Base-by-base conservation (phyloP, 2,797 vertebrate genomes). In the Pagetopsis macropterus region DNA sequence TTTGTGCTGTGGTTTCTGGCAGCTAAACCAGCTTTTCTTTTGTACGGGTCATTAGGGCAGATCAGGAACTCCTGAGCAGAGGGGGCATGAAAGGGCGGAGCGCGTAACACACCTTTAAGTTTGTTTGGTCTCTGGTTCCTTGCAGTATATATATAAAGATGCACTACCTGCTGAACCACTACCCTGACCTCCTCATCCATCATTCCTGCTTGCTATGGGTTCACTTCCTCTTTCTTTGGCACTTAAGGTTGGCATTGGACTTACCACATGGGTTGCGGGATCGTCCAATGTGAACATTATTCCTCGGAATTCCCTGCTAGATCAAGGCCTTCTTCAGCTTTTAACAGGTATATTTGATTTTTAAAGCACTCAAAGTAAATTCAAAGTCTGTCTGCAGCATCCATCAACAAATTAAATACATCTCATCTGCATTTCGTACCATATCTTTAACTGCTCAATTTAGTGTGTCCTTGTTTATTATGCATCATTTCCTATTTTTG, bases 391-490 rank as follows among this genome's bases (percentile, higher is more conserved):
- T 31, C 49, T 49, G 72, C 50, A 41, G 44, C 43, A 50, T 65
- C 15, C 11, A 45, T 55, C 66, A 40, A 33, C 5, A 33, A 33
- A 33, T 6, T 33, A 2, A 33, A 8, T 33, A 33, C 33, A 33
- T 33, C 33, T 33, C 33, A 33, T 33, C 33, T 33, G 33, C 33
- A 33, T 33, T 49, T 41, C 27, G 8, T 12, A 8, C 50, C 3
- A 0, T 17, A 49, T 56, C 50, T 61, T 62, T 37, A 33, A 33
- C 33, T 37, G 7, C 33, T 37, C 33, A 37, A 37, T 55, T 43
- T 55, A 43, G 37, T 8, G 5, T 75, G 72, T 48, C 55, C 60
- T 72, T 57, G 54, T 74, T 77, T 37, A 33, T 46, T 33, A 54
- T 54, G 44, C 17, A 37, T 69, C 14, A 40, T 48, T 65, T 33